Percentiles rank a stretch among this genome's conserved stretches.
Evolutionary conservation across 2,113 vertebrate genomes (phyloP).

Genomic region (Platysteira castanea): DNA sequence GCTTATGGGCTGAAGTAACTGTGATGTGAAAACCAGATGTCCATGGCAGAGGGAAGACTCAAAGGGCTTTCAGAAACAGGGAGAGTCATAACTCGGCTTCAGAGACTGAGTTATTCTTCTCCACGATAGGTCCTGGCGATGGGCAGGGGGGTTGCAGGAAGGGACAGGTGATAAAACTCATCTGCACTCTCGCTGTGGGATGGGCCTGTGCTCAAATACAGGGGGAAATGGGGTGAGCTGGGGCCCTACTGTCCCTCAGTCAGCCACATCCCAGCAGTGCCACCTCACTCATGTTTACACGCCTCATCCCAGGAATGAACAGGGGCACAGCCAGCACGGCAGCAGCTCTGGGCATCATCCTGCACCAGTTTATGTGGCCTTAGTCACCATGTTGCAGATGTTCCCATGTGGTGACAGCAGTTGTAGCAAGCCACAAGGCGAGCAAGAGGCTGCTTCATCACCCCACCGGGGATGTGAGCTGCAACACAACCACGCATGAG

Average conservation of each 20-base stretch:
- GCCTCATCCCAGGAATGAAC: fast-evolving
- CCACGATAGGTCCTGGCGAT: fast-evolving
- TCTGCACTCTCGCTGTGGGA: fast-evolving
- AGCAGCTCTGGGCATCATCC: background rate
- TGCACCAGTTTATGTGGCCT: background rate
- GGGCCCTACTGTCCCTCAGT: background rate
- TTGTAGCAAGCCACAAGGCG: fast-evolving
- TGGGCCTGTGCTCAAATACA: background rate
- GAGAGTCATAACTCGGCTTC: background rate
- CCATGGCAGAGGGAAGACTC: constrained; percentile 12
- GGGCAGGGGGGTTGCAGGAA: background rate
- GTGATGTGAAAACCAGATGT: constrained; percentile 55
- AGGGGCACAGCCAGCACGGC: background rate
- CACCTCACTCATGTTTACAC: fast-evolving
- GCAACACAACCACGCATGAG: fast-evolving
- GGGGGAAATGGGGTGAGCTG: background rate
- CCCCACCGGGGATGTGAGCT: fast-evolving
- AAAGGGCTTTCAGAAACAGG: background rate
- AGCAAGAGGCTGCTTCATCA: background rate
- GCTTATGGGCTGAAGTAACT: constrained; percentile 48
- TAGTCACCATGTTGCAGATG: fast-evolving
- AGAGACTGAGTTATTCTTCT: background rate
- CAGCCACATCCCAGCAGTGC: background rate
- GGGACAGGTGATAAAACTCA: background rate
- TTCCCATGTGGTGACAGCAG: background rate